Evolutionary conservation across 2,113 vertebrate species (phyloP).

Genomic region (Laticauda colubrina): DNA sequence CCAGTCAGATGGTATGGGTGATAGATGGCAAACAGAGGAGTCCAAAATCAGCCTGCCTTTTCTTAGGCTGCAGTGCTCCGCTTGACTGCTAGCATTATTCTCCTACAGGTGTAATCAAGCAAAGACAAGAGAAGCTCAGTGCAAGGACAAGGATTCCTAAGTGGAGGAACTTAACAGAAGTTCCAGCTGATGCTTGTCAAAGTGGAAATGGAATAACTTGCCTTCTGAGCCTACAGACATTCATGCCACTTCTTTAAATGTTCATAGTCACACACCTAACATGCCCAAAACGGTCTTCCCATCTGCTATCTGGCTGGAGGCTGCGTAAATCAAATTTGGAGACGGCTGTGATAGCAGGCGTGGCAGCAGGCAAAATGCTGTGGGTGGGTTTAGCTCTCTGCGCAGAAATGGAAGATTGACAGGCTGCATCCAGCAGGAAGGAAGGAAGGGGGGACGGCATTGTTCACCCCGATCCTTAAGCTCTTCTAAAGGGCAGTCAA

Average conservation of each 20-base stretch:
- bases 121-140: not conserved
- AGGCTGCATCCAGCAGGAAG: not conserved
- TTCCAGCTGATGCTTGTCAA: not conserved
- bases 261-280: not conserved
- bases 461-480: not conserved
- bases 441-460: no score
- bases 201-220: not conserved
- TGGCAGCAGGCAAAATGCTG: not conserved
- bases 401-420: not conserved
- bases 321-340: not conserved
- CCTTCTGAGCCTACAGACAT: not conserved
- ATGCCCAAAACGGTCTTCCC: not conserved
- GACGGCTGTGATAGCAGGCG: not conserved
- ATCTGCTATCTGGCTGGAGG: not conserved
- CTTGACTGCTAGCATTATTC: not conserved
- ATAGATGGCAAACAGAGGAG: not conserved
- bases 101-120: not conserved
- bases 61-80: not conserved
- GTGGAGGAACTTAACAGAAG: constrained; percentile 5
- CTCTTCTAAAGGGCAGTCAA: not conserved
- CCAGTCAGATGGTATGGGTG: not conserved
- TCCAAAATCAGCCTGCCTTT: not conserved
- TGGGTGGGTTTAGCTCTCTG: not conserved
- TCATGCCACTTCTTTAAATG: not conserved
- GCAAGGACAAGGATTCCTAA: not conserved